phyloP scores from a whole-genome alignment of 2,888 invertebrate genomes.

The Tuta absoluta region DNA sequence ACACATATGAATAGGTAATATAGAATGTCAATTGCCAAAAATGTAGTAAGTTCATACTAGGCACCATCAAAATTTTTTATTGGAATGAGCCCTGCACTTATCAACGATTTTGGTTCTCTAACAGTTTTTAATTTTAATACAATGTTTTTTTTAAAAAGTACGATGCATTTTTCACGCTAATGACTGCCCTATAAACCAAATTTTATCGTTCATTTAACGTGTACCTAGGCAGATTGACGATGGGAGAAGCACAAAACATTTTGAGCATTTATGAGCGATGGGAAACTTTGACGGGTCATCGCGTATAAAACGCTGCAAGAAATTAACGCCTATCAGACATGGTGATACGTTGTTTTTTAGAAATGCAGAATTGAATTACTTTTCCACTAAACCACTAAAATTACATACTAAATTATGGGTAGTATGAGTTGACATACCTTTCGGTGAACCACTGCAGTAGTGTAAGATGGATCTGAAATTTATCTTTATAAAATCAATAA shows the following conservation, averaged over 20 bases:
- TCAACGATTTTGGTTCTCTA: background rate
- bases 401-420: too few relatives aligned
- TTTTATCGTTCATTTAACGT: slow-evolving; percentile 1
- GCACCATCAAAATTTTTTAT: background rate
- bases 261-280: background rate
- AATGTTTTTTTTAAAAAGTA: too few relatives aligned
- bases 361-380: too few relatives aligned
- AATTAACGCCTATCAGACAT: background rate
- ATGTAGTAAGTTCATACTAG: slow-evolving; percentile 46
- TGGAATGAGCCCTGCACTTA: background rate
- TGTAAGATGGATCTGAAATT: background rate
- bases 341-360: too few relatives aligned
- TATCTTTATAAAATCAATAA: background rate
- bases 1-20: slow-evolving; percentile 37
- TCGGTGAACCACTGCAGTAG: too few relatives aligned
- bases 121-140: background rate
- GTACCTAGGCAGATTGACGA: background rate
- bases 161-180: background rate
- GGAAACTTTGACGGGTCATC: background rate
- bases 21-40: slow-evolving; percentile 75
- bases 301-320: background rate
- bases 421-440: too few relatives aligned
- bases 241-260: too few relatives aligned
- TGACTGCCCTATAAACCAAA: slow-evolving; percentile 10
- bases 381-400: too few relatives aligned